Percentiles rank a stretch among this genome's conserved stretches.
These are phyloP conservation scores for Solea solea DNA, from an alignment of 2,113 vertebrate species.

Conservation along the genomic window DNA sequence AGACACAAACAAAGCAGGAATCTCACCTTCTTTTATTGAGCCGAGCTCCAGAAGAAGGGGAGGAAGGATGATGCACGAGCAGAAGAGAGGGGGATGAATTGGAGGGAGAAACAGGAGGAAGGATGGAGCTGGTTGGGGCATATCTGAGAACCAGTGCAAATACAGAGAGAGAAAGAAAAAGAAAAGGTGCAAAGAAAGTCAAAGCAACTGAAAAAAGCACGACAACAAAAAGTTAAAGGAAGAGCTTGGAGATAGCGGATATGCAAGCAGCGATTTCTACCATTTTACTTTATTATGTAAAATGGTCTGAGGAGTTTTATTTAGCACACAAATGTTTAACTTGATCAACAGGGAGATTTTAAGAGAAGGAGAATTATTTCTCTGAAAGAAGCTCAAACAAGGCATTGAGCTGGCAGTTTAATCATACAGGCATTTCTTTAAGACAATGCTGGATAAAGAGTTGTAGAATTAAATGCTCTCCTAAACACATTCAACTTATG, in stretches of 20 bases:
- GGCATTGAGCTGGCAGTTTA: no score
- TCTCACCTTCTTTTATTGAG: slow-evolving; percentile 75
- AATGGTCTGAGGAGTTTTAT: no score
- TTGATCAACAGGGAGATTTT: no score
- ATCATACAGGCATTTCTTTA: no score
- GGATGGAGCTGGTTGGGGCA: slow-evolving; percentile 44
- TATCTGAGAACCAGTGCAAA: slow-evolving; percentile 58
- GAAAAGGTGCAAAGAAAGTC: neutral
- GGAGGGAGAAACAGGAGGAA: slow-evolving; percentile 67
- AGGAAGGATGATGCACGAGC: slow-evolving; percentile 58
- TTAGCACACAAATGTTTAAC: no score
- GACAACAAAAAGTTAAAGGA: slow-evolving; percentile 1
- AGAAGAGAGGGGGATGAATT: slow-evolving; percentile 59
- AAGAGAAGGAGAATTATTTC: no score
- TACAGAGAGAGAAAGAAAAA: slow-evolving; percentile 33
- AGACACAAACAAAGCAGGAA: slow-evolving; percentile 2
- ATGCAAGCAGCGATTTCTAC: neutral
- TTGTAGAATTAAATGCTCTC: no score
- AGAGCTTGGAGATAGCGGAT: neutral
- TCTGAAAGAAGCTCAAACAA: no score
- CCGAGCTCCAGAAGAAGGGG: slow-evolving; percentile 64
- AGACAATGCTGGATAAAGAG: no score
- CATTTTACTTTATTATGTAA: no score
- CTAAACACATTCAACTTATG: no score
- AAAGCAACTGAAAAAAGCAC: slow-evolving; percentile 22